Base-by-base conservation (phyloP, 1,140 invertebrate species). In the Euwallacea similis region DNA sequence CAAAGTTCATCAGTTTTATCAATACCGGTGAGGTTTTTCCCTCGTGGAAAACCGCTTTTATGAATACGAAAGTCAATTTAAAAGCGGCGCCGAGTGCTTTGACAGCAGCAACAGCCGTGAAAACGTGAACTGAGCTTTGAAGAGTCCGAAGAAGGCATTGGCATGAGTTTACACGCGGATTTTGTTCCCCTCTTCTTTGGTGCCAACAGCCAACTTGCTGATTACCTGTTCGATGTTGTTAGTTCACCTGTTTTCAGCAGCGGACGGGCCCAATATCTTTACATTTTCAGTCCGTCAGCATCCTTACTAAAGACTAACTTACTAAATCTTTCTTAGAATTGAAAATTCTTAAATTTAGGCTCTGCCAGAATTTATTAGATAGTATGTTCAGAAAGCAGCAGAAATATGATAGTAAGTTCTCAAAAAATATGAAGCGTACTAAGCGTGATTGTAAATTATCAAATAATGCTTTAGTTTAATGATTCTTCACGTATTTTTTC, bases 211-310 rank as follows among this genome's bases (percentile, higher is more conserved):
- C 10, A 53, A 16, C 46, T 65, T 42, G 62, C 62, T 56, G 47
- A 66, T 66, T 66, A 66, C 64, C 64, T 66, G 64, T 66, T 66
- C 55, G 33, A 13, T 50, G 46, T 50, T 54, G 47, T 66, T 66
- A 56, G 50, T 66, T 66, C 64, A 66, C 64, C 64, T 66, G 64
- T 66, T 66, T 33, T 33, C 21, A 33, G 21, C 21, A 33, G 21
- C 21, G 21, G 21, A 33, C 21, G 4, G 21, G 21, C 21, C 21
- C 21, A 33, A 33, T 33, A 33, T 33, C 21, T 33, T 33, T 33
- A 4, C 21, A 33, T 33, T 33, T 33, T 33, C 21, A 33, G 21
- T 2, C 21, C 21, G 4, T 33, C 21, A 33, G 21, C 21, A 4
- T 33, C 21, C 21, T 33, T 4, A 33, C 21, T 33, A 33, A 33